Evolutionary conservation across 2,797 vertebrate genomes (phyloP), one percentile per base, ranked within the genome.

Genomic region (Intellagama lesueurii): DNA sequence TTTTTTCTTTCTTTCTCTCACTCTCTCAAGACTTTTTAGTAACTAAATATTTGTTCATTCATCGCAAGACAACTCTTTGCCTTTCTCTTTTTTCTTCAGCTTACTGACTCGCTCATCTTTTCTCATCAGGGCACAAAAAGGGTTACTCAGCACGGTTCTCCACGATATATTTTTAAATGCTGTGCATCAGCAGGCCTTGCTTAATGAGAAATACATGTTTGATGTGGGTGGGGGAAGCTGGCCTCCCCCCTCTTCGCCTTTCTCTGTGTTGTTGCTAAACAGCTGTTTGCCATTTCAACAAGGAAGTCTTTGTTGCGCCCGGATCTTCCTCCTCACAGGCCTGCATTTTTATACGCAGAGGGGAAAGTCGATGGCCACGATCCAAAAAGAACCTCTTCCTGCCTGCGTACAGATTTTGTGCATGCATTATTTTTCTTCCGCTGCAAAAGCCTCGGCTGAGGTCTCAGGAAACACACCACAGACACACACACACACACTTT

Each of bases 271-370:
- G n/a, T 89, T 82, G 68, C 73, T 90, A 80, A 8, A 91, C 87
- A 86, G 91, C 90, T 78, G 2, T 89, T 82, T 0, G 1, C 0
- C 0, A 0, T 0, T 81, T 87, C 90, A 91, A 91, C 92, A 94
- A 94, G 93, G 83, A 82, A 77, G 47, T 1, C 88, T 95, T 95
- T 94, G 94, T 94, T 56, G 52, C 9, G 92, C 0, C 60, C 19
- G 90, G n/a, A 0, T 0, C 69, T 64, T 22, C 90, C 7, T 0
- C 0, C 72, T 89, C 92, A 66, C 0, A 73, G 86, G 89, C 86
- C 86, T 91, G 93, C 17, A 1, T 89, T 92, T 26, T 17, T 30
- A 40, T 87, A 11, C 49, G 40, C 30, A 8, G 64, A 68, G 47
- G 82, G 66, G 14, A 44, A 80, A 16, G 26, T 1, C 30, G 32